Evolutionary conservation across 2,888 invertebrate species (phyloP).

Genomic region (Criorhina ranunculi): DNA sequence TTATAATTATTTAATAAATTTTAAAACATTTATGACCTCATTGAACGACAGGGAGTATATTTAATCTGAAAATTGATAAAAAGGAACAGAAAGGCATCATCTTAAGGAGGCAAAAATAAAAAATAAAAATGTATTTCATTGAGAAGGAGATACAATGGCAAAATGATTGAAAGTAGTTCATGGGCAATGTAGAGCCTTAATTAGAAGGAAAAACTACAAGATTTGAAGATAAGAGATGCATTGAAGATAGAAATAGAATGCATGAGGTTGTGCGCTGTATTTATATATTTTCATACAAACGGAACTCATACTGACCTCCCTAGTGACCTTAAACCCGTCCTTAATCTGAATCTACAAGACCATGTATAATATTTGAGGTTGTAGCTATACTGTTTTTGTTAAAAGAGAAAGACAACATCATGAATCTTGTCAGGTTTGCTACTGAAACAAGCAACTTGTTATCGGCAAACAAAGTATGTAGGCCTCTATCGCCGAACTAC

Average conservation of each 20-base stretch:
- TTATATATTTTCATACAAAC: too few relatives aligned
- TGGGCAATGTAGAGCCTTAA: constrained; percentile 31
- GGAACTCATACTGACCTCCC: too few relatives aligned
- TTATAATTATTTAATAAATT: constrained; percentile 48
- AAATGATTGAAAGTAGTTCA: constrained; percentile 60
- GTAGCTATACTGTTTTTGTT: too few relatives aligned
- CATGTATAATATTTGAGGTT: too few relatives aligned
- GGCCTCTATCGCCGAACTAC: too few relatives aligned
- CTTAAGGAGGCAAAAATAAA: constrained; percentile 10
- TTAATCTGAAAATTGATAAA: constrained; percentile 35
- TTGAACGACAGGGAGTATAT: constrained; percentile 27
- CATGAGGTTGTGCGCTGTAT: background rate
- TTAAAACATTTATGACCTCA: constrained; percentile 47
- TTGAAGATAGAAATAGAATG: background rate
- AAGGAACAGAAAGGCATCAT: constrained; percentile 2
- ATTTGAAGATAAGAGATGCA: background rate
- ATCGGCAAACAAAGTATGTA: too few relatives aligned
- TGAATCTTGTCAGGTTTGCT: too few relatives aligned
- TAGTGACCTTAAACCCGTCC: too few relatives aligned
- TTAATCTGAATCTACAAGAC: too few relatives aligned
- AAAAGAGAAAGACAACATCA: too few relatives aligned
- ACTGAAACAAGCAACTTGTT: too few relatives aligned
- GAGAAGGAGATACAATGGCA: constrained; percentile 20
- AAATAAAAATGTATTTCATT: constrained; percentile 32
- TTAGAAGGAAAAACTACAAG: background rate